These are phyloP conservation scores for Cepaea hortensis DNA, from an alignment of 2,888 invertebrate species.

Conservation along the genomic window DNA sequence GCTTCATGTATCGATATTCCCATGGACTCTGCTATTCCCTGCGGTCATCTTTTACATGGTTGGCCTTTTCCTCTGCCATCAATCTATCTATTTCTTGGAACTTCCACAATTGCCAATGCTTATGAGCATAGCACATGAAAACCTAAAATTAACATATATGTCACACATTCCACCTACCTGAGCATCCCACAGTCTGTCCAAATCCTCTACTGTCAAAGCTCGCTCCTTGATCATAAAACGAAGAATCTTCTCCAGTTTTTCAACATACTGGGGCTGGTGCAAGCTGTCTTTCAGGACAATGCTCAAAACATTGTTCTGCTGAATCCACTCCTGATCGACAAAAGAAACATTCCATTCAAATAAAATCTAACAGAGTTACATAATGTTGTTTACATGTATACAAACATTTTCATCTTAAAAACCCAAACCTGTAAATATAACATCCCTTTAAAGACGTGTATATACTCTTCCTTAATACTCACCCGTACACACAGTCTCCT, in stretches of 20 bases:
- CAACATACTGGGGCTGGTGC: conserved; percentile 96
- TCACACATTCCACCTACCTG: conserved; percentile 78
- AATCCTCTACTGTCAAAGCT: conserved; percentile 90
- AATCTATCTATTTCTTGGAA: too few species aligned
- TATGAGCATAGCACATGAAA: too few species aligned
- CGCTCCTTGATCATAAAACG: conserved; percentile 92
- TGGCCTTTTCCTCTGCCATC: too few species aligned
- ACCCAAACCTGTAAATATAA: background rate
- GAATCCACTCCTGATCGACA: conserved; percentile 84
- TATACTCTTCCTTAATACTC: too few species aligned
- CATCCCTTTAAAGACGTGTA: too few species aligned
- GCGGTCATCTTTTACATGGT: too few species aligned
- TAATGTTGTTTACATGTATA: background rate
- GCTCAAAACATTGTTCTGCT: conserved; percentile 94
- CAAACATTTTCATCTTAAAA: background rate
- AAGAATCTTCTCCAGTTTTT: conserved; percentile 96
- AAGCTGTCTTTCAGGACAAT: conserved; percentile 95
- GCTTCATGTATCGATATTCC: too few species aligned
- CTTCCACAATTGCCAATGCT: too few species aligned
- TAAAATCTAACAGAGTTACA: background rate
- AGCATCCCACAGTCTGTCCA: conserved; percentile 97
- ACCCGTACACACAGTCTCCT: too few species aligned
- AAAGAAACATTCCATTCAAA: background rate
- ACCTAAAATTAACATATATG: too few species aligned
- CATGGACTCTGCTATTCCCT: too few species aligned